phyloP scores from a whole-genome alignment of 2,888 invertebrate genomes.

The Drosophila borborema region DNA sequence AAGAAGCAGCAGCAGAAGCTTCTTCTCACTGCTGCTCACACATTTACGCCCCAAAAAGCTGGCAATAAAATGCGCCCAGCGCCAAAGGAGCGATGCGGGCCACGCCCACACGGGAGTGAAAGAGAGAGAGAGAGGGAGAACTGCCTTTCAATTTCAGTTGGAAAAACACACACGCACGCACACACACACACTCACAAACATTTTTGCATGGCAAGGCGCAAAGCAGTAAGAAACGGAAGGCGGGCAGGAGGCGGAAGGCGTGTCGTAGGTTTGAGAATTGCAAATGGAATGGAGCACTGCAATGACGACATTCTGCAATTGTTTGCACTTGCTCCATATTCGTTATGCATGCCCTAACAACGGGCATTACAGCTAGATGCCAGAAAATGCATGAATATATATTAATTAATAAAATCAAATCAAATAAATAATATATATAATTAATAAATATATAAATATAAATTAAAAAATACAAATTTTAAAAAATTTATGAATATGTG shows the following conservation, averaged over 20 bases:
- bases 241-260: background rate
- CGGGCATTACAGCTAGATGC: background rate
- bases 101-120: slow-evolving; percentile 46
- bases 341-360: slow-evolving; percentile 5
- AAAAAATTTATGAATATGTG: no score
- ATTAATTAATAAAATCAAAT: no score
- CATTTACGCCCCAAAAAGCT: slow-evolving; percentile 57
- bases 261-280: slow-evolving; percentile 19
- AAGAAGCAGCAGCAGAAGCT: slow-evolving; percentile 21
- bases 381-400: background rate
- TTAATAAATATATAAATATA: no score
- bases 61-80: slow-evolving; percentile 48
- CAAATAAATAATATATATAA: background rate
- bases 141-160: slow-evolving; percentile 67
- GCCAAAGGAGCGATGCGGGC: slow-evolving; percentile 37
- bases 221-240: slow-evolving; percentile 30
- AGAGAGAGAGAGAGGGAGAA: slow-evolving; percentile 2
- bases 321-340: slow-evolving; percentile 61
- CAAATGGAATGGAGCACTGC: slow-evolving; percentile 20
- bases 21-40: slow-evolving; percentile 46
- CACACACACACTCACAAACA: slow-evolving; percentile 1
- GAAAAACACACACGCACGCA: slow-evolving; percentile 11
- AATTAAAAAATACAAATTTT: no score
- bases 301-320: slow-evolving; percentile 53
- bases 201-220: slow-evolving; percentile 59